Percentiles rank a stretch among this genome's conserved stretches.
These are phyloP conservation scores for Caenorhabditis becei DNA, from an alignment of 2,888 invertebrate genomes.

Conservation along the genomic window DNA sequence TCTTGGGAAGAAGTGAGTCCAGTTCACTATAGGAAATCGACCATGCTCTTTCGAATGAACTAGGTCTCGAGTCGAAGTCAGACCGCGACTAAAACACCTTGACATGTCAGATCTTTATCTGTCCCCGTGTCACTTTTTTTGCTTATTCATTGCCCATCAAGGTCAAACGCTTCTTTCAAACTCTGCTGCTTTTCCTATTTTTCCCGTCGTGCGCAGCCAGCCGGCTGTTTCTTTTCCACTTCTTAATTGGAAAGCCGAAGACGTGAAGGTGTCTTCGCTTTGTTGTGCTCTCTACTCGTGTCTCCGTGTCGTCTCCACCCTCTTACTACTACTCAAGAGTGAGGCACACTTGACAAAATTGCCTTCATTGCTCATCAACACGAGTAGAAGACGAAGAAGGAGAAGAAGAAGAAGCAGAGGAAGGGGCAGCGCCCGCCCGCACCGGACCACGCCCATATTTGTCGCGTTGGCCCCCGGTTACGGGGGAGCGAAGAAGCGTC, in stretches of 20 bases:
- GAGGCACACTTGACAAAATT: constrained; percentile 30
- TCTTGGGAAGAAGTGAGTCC: too few species aligned
- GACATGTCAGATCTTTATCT: constrained; percentile 38
- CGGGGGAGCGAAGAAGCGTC: constrained; percentile 25
- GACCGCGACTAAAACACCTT: too few species aligned
- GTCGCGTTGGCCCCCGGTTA: constrained; percentile 28
- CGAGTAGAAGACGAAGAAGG: constrained; percentile 15
- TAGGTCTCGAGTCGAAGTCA: too few species aligned
- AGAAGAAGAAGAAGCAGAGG: constrained; percentile 1
- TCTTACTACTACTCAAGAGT: constrained; percentile 23
- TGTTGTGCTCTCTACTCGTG: constrained; percentile 7
- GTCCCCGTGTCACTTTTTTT: constrained; percentile 4
- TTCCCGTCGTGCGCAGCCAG: background rate
- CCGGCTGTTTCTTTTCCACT: background rate
- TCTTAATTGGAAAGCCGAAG: constrained; percentile 12
- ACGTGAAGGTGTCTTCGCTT: constrained; percentile 6
- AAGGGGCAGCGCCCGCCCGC: constrained; percentile 13
- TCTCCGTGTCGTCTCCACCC: constrained; percentile 16
- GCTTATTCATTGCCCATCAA: background rate
- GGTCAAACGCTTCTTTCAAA: background rate
- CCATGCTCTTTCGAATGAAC: too few species aligned
- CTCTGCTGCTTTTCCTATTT: background rate
- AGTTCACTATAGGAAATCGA: too few species aligned
- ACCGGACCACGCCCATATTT: constrained; percentile 42
- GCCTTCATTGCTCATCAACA: constrained; percentile 47